Base-by-base conservation (phyloP, 2,797 vertebrate genomes). In the Iguana delicatissima region DNA sequence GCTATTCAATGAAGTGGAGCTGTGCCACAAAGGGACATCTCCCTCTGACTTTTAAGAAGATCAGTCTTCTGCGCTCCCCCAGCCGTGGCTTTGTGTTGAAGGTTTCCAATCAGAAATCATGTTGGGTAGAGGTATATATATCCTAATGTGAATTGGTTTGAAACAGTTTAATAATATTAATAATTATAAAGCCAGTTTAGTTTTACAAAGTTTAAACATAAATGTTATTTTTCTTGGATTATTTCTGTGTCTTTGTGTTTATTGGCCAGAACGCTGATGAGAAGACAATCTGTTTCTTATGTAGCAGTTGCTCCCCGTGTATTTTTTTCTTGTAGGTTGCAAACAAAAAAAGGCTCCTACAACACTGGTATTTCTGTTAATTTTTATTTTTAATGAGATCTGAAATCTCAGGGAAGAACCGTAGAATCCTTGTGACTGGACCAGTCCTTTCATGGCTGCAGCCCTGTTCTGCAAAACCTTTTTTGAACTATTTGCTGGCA, bases 1-100 rank as follows among this genome's bases (percentile, higher is more conserved):
- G 7, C 86, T 90, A 93, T 91, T 92, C 90, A 81, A 67, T 80
- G 64, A 90, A 92, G 42, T 89, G 57, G 35, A 62, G 59, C 26
- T 46, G 87, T 79, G 0, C 0, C 79, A 59, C 32, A 77, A 52
- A 59, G 16, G 52, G 22, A 0, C 89, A 88, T n/a, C 72, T 22
- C 59, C 50, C 26, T 6, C 6, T 74, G 16, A 84, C 91, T 64
- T 81, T 50, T 3, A 92, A 91, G 24, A 16, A 72, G 64, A 76
- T 24, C 13, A 38, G 14, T 18, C 72, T 74, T 74, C 72, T 35
- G 16, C 22, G 5, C 16, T 42, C 38, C 82, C 13, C 2, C 29
- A 7, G 29, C 52, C 3, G 46, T 81, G 29, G 29, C 80, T 81
- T 81, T n/a, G 32, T 57, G 29, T 81, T 9, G 24, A 24, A 79